These are phyloP conservation scores for Lycorma delicatula DNA, from an alignment of 1,140 invertebrate genomes.

Conservation along the genomic window DNA sequence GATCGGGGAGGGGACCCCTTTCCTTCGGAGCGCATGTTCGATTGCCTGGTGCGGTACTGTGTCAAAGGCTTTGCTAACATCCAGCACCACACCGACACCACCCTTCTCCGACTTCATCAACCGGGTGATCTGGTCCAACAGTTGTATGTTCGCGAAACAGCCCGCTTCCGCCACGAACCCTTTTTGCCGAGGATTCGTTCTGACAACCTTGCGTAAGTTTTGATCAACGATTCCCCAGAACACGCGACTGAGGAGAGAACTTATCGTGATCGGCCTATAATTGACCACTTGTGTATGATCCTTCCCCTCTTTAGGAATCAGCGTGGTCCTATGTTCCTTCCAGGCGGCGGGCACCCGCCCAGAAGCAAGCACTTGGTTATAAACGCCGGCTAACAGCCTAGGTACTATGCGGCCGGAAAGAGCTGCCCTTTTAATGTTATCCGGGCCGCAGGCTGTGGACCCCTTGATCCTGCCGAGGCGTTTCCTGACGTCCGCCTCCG, in stretches of 20 bases:
- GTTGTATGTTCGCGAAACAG: slow-evolving; percentile 19
- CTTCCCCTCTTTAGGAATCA: slow-evolving; percentile 28
- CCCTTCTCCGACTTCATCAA: slow-evolving; percentile 13
- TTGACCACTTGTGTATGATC: slow-evolving; percentile 17
- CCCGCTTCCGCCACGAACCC: slow-evolving; percentile 24
- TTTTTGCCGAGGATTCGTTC: slow-evolving; percentile 23
- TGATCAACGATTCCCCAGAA: slow-evolving; percentile 26
- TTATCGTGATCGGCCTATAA: slow-evolving; percentile 28
- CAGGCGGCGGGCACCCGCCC: slow-evolving; percentile 19
- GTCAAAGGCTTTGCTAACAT: slow-evolving; percentile 35
- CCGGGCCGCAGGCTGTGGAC: slow-evolving; percentile 15
- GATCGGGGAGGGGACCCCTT: neutral
- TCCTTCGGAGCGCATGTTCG: slow-evolving; percentile 8
- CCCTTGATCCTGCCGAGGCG: slow-evolving; percentile 3
- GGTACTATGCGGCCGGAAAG: neutral
- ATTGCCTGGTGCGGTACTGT: slow-evolving; percentile 29
- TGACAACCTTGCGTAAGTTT: slow-evolving; percentile 15
- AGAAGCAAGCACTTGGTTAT: slow-evolving; percentile 15
- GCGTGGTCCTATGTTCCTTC: slow-evolving; percentile 27
- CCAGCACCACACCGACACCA: slow-evolving; percentile 26
- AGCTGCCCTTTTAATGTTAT: slow-evolving; percentile 16
- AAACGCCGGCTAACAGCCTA: slow-evolving; percentile 3
- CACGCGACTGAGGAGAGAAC: slow-evolving; percentile 20
- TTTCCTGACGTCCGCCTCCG: neutral
- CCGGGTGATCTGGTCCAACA: slow-evolving; percentile 15